Evolutionary conservation across 2,113 vertebrate genomes (phyloP).

Genomic region (Petroica traversi): DNA sequence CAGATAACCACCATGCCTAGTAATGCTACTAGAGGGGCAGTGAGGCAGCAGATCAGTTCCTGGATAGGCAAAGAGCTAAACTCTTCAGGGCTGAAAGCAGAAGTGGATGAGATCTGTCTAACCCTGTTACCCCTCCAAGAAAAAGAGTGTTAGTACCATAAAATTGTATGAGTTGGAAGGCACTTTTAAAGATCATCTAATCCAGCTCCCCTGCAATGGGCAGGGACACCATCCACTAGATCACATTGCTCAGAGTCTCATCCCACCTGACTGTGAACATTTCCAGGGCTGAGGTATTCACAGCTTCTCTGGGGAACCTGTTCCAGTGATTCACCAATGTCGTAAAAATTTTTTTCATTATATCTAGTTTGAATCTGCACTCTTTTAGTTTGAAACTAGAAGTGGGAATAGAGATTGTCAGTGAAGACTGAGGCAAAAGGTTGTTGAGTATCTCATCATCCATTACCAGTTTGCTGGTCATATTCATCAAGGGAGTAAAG

Average conservation of each 20-base stretch:
- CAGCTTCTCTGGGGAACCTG: not conserved
- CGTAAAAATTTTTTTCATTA: not conserved
- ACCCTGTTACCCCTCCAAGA: not conserved
- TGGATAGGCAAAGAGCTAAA: not conserved
- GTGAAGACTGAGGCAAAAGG: not conserved
- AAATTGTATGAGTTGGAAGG: not conserved
- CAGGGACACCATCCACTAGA: not conserved
- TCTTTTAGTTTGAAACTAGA: not conserved
- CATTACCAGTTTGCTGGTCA: not conserved
- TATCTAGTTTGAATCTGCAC: not conserved
- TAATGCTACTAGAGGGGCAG: not conserved
- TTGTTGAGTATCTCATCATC: not conserved
- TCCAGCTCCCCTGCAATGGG: not conserved
- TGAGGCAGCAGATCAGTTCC: not conserved
- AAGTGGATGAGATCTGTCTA: not conserved
- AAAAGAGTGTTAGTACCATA: not conserved
- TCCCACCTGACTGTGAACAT: not conserved
- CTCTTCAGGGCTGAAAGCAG: not conserved
- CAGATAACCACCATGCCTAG: not conserved
- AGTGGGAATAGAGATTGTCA: not conserved
- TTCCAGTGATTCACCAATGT: not conserved
- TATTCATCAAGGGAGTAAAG: not conserved
- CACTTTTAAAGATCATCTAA: not conserved
- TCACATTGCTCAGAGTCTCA: rapidly evolving
- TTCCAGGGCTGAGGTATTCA: not conserved